A percentile compares a stretch with the other conserved stretches of the same genome.
These are phyloP conservation scores for Eurosta solidaginis DNA, from an alignment of 1,140 invertebrate species.

Conservation along the genomic window DNA sequence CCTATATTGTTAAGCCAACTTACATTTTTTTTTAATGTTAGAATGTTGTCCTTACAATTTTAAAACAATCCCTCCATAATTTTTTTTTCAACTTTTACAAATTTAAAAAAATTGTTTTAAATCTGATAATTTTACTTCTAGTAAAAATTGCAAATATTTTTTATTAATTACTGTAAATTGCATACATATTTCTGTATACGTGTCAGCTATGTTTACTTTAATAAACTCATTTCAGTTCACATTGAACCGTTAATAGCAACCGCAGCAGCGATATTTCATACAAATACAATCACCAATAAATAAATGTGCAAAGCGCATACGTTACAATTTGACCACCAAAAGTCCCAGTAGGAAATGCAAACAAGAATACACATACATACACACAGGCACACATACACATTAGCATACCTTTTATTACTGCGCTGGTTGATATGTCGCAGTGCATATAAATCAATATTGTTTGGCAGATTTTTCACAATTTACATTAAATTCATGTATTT, in stretches of 20 bases:
- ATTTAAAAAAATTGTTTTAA: too few relatives aligned
- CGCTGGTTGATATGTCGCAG: too few relatives aligned
- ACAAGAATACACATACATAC: background rate
- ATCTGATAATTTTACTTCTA: too few relatives aligned
- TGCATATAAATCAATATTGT: background rate
- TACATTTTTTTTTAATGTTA: too few relatives aligned
- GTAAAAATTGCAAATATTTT: too few relatives aligned
- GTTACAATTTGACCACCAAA: background rate
- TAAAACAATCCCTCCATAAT: too few relatives aligned
- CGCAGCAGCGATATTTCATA: background rate
- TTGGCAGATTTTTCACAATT: constrained; percentile 7
- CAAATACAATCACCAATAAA: background rate
- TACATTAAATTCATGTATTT: too few relatives aligned
- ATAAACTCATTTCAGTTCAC: constrained; percentile 17
- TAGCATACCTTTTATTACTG: background rate
- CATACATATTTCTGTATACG: too few relatives aligned
- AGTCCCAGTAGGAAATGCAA: background rate
- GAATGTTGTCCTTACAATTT: too few relatives aligned
- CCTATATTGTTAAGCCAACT: too few relatives aligned
- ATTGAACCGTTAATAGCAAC: background rate
- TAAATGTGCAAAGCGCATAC: background rate
- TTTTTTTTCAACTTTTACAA: too few relatives aligned
- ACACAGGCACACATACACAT: background rate
- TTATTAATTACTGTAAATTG: too few relatives aligned
- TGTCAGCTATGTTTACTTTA: background rate